These are phyloP conservation scores for Melipona quadrifasciata DNA, from an alignment of 1,140 invertebrate genomes.

Conservation along the genomic window DNA sequence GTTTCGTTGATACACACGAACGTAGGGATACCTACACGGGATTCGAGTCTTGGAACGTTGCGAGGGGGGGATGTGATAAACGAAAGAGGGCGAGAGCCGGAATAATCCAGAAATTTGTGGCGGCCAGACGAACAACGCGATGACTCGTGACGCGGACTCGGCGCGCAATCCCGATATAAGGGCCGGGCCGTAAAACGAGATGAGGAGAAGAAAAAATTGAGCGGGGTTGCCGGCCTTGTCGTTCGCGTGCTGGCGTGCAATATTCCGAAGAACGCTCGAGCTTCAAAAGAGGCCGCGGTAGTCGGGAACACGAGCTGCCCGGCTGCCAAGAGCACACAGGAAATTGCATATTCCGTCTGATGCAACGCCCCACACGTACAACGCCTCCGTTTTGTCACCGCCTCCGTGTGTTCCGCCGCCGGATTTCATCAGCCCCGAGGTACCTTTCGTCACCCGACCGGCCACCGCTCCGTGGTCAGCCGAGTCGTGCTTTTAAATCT, in stretches of 20 bases:
- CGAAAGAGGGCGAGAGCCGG: background rate
- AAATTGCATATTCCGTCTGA: constrained; percentile 56
- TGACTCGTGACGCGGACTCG: constrained; percentile 16
- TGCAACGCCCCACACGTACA: constrained; percentile 25
- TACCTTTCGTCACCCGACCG: background rate
- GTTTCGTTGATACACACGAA: constrained; percentile 18
- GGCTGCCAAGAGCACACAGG: constrained; percentile 11
- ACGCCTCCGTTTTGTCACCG: constrained; percentile 26
- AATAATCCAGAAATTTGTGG: constrained; percentile 44
- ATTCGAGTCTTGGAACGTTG: too few relatives aligned
- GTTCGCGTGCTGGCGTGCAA: constrained; percentile 30
- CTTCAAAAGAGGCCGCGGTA: constrained; percentile 32
- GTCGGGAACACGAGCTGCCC: background rate
- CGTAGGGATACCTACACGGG: too few relatives aligned
- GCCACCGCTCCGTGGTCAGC: background rate
- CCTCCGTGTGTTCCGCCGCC: background rate
- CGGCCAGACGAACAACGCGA: constrained; percentile 8
- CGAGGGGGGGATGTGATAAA: too few relatives aligned
- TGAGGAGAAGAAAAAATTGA: constrained; percentile 25
- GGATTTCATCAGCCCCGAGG: constrained; percentile 15
- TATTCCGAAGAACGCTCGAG: constrained; percentile 42
- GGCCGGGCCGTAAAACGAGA: constrained; percentile 39
- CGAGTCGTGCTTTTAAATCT: background rate
- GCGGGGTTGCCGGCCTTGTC: constrained; percentile 13
- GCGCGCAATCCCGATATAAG: constrained; percentile 35